phyloP scores from a whole-genome alignment of 92 coral and sea anemone species.

The Zoanthus gigantus region DNA sequence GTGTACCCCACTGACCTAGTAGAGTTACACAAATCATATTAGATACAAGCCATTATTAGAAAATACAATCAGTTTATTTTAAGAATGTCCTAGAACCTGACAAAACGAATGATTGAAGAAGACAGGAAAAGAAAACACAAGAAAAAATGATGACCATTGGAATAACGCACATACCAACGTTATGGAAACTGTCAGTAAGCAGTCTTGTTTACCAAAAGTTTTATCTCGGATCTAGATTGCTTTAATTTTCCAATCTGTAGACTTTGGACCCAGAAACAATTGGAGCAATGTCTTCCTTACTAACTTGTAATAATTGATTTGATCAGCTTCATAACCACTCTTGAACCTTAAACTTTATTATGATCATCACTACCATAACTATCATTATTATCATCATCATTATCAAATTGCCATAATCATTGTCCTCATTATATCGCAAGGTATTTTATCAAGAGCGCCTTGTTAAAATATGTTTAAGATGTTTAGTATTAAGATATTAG shows the following conservation, averaged over 20 bases:
- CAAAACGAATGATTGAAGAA: background rate
- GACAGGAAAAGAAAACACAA: background rate
- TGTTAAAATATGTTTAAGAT: background rate
- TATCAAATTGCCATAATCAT: background rate
- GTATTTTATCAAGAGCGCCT: background rate
- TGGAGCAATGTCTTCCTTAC: too few relatives aligned
- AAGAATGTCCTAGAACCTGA: background rate
- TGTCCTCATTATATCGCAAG: background rate
- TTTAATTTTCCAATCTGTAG: too few relatives aligned
- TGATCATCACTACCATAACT: background rate
- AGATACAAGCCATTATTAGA: background rate
- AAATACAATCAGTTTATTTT: background rate
- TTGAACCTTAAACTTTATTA: too few relatives aligned
- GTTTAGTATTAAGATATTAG: background rate
- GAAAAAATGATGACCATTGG: background rate
- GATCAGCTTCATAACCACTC: background rate
- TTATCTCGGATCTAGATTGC: background rate
- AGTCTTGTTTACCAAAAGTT: background rate
- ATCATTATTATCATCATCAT: background rate
- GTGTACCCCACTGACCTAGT: slow-evolving; percentile 96
- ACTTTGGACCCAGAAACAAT: too few relatives aligned
- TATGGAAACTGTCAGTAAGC: background rate
- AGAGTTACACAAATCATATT: background rate
- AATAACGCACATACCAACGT: background rate
- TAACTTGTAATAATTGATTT: too few relatives aligned